Evolutionary conservation across 2,113 vertebrate genomes (phyloP).

Genomic region (Columba livia): DNA sequence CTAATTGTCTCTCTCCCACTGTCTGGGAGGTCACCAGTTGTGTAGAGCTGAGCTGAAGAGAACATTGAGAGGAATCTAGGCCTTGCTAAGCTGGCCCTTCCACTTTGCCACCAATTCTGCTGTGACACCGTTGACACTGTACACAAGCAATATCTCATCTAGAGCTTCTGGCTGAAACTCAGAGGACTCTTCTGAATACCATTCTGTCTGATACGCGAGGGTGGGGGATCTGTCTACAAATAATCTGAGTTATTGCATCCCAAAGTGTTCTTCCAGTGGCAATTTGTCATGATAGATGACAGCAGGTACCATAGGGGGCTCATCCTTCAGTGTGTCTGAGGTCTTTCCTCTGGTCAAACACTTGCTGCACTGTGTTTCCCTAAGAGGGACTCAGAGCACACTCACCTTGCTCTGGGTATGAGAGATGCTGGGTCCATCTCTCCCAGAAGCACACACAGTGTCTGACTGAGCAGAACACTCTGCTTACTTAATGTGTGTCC

Average conservation of each 20-base stretch:
- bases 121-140: not conserved
- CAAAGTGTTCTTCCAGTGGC: not conserved
- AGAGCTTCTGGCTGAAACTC: not conserved
- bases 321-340: not conserved
- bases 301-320: not conserved
- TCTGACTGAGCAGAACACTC: not conserved
- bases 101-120: not conserved
- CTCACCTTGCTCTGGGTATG: accelerated
- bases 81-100: not conserved
- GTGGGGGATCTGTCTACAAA: not conserved
- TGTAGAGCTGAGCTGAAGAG: not conserved
- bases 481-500: not conserved
- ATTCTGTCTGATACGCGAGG: not conserved
- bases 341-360: not conserved
- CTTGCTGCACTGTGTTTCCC: not conserved
- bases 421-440: not conserved
- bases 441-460: not conserved
- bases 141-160: not conserved
- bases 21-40: not conserved
- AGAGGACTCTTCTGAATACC: not conserved
- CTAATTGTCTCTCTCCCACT: not conserved
- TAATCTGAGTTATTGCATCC: not conserved
- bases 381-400: not conserved
- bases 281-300: not conserved
- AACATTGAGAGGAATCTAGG: not conserved